Evolutionary conservation across 2,888 invertebrate genomes (phyloP).

Genomic region (Cheilosia soror): DNA sequence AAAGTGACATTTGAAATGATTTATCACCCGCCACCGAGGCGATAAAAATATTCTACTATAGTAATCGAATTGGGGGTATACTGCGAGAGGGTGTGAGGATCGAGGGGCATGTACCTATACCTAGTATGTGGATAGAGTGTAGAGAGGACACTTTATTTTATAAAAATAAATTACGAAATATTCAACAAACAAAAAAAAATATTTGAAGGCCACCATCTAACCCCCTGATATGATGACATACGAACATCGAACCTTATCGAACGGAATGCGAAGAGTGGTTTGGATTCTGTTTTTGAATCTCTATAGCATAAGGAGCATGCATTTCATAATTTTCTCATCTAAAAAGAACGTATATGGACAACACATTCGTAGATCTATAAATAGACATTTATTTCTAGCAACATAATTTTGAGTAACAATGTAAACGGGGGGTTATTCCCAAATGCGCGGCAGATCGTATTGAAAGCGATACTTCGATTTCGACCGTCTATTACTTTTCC

Average conservation of each 20-base stretch:
- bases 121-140: neutral
- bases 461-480: no score
- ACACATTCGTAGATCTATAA: neutral
- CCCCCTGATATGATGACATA: constrained; percentile 15
- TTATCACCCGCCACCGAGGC: constrained; percentile 80
- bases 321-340: no score
- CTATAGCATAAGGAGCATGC: neutral
- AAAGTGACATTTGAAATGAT: constrained; percentile 84
- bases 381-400: neutral
- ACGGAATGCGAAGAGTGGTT: neutral
- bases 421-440: no score
- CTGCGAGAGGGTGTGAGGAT: neutral
- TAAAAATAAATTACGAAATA: constrained; percentile 21
- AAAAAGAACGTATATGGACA: neutral
- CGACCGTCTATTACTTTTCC: no score
- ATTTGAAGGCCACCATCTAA: constrained; percentile 27
- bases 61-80: neutral
- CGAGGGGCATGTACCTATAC: constrained; percentile 3
- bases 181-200: neutral
- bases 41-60: constrained; percentile 68
- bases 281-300: no score
- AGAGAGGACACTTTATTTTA: constrained; percentile 20
- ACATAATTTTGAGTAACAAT: neutral
- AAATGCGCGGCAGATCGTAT: no score
- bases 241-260: neutral